Evolutionary conservation across 2,888 invertebrate genomes (phyloP).

Genomic region (Sinotaia quadrata): DNA sequence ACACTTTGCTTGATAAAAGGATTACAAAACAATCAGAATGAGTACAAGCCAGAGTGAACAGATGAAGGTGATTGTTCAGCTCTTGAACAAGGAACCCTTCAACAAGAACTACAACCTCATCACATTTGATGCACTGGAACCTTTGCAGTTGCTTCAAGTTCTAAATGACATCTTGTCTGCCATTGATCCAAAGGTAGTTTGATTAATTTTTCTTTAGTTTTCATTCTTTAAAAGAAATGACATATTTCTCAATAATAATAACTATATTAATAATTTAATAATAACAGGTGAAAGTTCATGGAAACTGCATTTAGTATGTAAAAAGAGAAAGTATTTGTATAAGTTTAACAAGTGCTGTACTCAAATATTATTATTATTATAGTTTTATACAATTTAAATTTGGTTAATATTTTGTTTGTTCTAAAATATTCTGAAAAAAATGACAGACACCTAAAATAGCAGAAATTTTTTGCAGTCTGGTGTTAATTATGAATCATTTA

Average conservation of each 20-base stretch:
- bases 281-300: background rate
- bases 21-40: background rate
- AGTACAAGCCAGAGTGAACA: constrained; percentile 71
- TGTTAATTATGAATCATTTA: too few species aligned
- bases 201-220: constrained; percentile 1
- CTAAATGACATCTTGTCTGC: constrained; percentile 83
- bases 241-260: background rate
- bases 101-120: constrained; percentile 85
- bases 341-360: too few species aligned
- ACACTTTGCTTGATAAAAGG: too few species aligned
- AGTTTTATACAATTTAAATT: too few species aligned
- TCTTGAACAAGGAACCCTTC: constrained; percentile 82
- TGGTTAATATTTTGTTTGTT: too few species aligned
- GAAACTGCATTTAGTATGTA: too few species aligned
- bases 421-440: too few species aligned
- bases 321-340: too few species aligned
- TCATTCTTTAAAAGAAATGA: background rate
- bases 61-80: constrained; percentile 77
- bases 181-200: constrained; percentile 78
- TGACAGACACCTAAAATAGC: too few species aligned
- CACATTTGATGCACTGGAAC: constrained; percentile 85
- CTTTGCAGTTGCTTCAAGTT: constrained; percentile 84
- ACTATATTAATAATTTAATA: background rate
- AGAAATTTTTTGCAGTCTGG: too few species aligned
- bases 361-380: too few species aligned